A percentile compares a stretch with the other conserved stretches of the same genome.
These are phyloP conservation scores for Microctonus hyperodae DNA, from an alignment of 2,888 invertebrate species.

Conservation along the genomic window DNA sequence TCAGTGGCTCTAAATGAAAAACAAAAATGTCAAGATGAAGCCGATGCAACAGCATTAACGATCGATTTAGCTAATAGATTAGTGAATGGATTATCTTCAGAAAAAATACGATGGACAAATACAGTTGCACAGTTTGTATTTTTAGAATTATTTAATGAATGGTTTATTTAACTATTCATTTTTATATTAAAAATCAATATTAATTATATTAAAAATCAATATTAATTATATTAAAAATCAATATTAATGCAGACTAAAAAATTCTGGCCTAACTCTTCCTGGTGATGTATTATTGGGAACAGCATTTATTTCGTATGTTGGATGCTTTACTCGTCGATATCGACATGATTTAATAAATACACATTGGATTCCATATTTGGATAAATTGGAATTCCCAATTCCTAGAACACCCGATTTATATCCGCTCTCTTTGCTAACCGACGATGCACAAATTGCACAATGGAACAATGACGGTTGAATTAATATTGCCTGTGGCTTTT, in stretches of 20 bases:
- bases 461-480: constrained; percentile 89
- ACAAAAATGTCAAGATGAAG: constrained; percentile 90
- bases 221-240: background rate
- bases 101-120: constrained; percentile 85
- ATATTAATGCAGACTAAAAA: constrained; percentile 68
- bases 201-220: too few species aligned
- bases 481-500: background rate
- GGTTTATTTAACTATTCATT: background rate
- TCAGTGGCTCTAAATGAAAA: constrained; percentile 87
- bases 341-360: constrained; percentile 79
- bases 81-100: constrained; percentile 91
- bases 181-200: background rate
- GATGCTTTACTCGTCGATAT: constrained; percentile 89
- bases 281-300: constrained; percentile 90
- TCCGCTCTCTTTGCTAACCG: constrained; percentile 85
- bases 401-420: constrained; percentile 82
- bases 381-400: constrained; percentile 74
- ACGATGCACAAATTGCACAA: constrained; percentile 89
- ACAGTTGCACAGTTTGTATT: constrained; percentile 66
- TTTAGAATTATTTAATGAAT: background rate
- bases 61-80: constrained; percentile 92
- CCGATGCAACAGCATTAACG: constrained; percentile 86
- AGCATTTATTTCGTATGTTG: constrained; percentile 94
- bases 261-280: constrained; percentile 79
- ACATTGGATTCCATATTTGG: constrained; percentile 83